phyloP scores from a whole-genome alignment of 1,140 invertebrate genomes.

The Pararge aegeria region DNA sequence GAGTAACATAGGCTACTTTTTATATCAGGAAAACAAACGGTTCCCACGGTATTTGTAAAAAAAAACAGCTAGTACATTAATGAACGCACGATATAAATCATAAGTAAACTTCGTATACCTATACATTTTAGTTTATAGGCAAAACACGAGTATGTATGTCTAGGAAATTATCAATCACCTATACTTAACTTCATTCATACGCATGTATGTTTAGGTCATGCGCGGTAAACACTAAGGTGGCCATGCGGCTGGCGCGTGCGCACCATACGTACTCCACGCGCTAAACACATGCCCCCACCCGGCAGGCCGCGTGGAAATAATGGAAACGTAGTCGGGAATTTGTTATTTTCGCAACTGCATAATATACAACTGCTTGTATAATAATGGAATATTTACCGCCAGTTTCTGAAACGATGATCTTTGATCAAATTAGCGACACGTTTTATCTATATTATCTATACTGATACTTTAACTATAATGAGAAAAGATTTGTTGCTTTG shows the following conservation, averaged over 20 bases:
- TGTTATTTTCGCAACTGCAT: slow-evolving; percentile 3
- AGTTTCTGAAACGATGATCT: no score
- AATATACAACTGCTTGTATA: neutral
- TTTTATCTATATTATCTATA: no score
- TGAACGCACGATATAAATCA: no score
- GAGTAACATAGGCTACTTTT: no score
- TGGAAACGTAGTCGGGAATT: neutral
- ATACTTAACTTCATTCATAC: slow-evolving; percentile 1
- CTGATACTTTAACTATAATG: no score
- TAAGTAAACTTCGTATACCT: no score
- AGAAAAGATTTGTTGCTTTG: no score
- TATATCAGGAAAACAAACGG: no score
- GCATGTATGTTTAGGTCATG: neutral
- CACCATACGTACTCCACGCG: slow-evolving; percentile 49
- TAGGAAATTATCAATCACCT: neutral
- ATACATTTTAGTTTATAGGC: no score
- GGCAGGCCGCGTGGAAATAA: slow-evolving; percentile 29
- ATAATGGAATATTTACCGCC: neutral
- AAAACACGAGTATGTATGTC: neutral
- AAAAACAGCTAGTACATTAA: no score
- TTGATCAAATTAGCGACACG: no score
- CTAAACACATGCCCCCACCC: slow-evolving; percentile 23
- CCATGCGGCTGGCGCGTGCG: slow-evolving; percentile 48
- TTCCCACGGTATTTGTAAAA: no score
- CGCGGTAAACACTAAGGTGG: neutral